phyloP scores from a whole-genome alignment of 2,888 invertebrate genomes.

The Teleiodes luculella region DNA sequence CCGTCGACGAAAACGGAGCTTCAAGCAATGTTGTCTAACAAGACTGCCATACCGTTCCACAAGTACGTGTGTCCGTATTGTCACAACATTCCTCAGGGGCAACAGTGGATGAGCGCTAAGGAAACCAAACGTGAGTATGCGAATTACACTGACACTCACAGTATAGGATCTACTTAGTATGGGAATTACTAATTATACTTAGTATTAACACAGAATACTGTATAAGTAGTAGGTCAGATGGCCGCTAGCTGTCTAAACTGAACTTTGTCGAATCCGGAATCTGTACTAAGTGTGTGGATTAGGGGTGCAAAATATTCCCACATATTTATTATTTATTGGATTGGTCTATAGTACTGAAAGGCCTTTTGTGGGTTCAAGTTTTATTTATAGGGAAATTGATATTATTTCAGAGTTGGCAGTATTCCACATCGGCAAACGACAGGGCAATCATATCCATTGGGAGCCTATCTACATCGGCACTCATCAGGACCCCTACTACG shows the following conservation, averaged over 20 bases:
- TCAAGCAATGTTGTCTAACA: conserved; percentile 84
- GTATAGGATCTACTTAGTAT: no score
- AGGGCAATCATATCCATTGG: conserved; percentile 89
- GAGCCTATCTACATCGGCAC: conserved; percentile 97
- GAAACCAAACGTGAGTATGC: conserved; percentile 80
- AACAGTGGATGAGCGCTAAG: conserved; percentile 88
- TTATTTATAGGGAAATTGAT: no score
- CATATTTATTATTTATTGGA: no score
- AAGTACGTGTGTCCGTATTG: conserved; percentile 93
- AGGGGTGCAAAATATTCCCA: no score
- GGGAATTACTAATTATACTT: no score
- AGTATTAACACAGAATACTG: no score
- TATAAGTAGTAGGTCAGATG: no score
- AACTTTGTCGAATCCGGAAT: no score
- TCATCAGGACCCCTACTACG: conserved; percentile 91
- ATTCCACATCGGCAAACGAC: conserved; percentile 90
- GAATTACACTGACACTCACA: no score
- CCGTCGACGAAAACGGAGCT: conserved; percentile 86
- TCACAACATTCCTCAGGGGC: conserved; percentile 91
- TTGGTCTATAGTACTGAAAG: no score
- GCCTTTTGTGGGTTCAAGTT: no score
- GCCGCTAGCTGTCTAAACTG: not conserved
- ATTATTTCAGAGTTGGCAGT: conserved; percentile 82
- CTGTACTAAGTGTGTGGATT: no score
- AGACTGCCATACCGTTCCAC: conserved; percentile 93